phyloP scores from a whole-genome alignment of 1,140 invertebrate genomes.

The Zaprionus nigranus region DNA sequence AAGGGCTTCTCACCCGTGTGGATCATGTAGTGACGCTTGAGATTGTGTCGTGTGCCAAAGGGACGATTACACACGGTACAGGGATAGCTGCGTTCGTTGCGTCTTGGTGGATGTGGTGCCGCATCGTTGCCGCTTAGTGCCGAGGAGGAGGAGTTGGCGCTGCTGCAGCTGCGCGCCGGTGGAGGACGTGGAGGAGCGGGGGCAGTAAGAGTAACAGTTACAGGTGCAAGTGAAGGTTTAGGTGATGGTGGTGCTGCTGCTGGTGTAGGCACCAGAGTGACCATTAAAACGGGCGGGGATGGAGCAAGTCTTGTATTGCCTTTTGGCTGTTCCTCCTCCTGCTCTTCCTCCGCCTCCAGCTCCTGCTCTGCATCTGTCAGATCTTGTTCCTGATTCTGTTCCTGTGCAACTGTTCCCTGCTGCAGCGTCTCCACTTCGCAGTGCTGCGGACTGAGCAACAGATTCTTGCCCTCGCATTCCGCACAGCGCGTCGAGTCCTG shows the following conservation, averaged over 20 bases:
- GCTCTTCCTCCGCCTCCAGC: conserved; percentile 1
- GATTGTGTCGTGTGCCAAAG: conserved; percentile 81
- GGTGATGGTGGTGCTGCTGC: conserved; percentile 5
- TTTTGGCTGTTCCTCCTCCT: background rate
- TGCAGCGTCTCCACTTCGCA: conserved; percentile 5
- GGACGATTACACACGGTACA: conserved; percentile 77
- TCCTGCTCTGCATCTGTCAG: conserved; percentile 10
- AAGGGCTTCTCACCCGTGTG: conserved; percentile 82
- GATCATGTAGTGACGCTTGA: conserved; percentile 83
- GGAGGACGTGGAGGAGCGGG: conserved; percentile 35
- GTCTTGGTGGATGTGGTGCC: background rate
- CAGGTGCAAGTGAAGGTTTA: background rate
- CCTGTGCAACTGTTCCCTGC: background rate
- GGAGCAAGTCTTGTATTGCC: conserved; percentile 1
- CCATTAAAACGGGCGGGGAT: conserved; percentile 37
- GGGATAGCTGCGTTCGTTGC: conserved; percentile 56
- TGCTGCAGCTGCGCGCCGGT: conserved; percentile 58
- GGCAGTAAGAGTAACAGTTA: background rate
- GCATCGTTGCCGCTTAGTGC: conserved; percentile 63
- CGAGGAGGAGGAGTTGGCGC: conserved; percentile 71
- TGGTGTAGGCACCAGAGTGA: conserved; percentile 50
- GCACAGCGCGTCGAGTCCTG: conserved; percentile 77
- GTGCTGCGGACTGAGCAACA: conserved; percentile 51
- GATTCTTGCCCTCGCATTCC: conserved; percentile 71
- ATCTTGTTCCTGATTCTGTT: conserved; percentile 4